Evolutionary conservation across 2,113 vertebrate species (phyloP).

Genomic region (Hassar affinis): DNA sequence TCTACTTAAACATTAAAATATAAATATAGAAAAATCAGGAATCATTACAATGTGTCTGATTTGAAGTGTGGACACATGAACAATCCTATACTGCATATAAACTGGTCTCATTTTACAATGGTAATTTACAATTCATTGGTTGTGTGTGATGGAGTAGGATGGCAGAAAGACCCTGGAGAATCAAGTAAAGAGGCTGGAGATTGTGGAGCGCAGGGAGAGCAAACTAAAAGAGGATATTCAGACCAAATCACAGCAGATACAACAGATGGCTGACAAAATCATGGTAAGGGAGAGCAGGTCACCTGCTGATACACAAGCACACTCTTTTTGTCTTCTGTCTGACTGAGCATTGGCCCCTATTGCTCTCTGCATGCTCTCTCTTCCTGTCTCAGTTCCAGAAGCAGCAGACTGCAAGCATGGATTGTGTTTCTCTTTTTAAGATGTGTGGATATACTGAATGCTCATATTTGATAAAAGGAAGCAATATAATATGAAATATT

Average conservation of each 20-base stretch:
- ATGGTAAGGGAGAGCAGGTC: slow-evolving; percentile 76
- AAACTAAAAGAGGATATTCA: slow-evolving; percentile 98
- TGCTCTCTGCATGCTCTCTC: slow-evolving; percentile 32
- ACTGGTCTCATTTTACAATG: not conserved
- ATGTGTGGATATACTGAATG: slow-evolving; percentile 31
- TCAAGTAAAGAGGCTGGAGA: slow-evolving; percentile 95
- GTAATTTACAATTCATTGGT: not conserved
- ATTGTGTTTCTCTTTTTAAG: slow-evolving; percentile 26
- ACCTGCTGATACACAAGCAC: slow-evolving; percentile 21
- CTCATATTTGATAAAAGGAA: slow-evolving; percentile 13
- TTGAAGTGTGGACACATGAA: not conserved
- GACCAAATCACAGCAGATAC: slow-evolving; percentile 95
- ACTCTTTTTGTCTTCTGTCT: slow-evolving; percentile 29
- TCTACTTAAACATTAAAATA: not conserved
- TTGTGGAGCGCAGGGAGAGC: slow-evolving; percentile 91
- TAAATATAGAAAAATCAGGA: not conserved
- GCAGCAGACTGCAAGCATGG: slow-evolving; percentile 44
- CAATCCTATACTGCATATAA: not conserved
- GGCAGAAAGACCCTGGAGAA: slow-evolving; percentile 96
- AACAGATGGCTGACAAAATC: slow-evolving; percentile 99
- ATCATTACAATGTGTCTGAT: not conserved
- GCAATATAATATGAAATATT: not conserved
- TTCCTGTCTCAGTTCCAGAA: slow-evolving; percentile 44
- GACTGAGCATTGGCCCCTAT: slow-evolving; percentile 6
- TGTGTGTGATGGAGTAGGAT: slow-evolving; percentile 74